Evolutionary conservation across 1,140 invertebrate species (phyloP), one percentile per base, ranked within the genome.

Genomic region (Trichonephila clavipes): DNA sequence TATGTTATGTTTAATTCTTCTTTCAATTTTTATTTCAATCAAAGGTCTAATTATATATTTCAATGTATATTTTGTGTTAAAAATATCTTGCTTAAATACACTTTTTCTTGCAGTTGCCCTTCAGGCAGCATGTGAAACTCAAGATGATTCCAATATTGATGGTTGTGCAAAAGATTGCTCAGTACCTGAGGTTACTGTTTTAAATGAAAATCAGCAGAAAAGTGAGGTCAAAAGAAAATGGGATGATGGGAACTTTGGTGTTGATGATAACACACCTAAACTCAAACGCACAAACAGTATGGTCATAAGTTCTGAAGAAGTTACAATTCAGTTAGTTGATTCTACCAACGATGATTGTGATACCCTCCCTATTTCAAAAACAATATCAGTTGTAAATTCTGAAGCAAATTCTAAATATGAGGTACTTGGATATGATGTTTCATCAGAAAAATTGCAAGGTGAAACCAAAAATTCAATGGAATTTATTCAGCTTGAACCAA

Each of bases 91-190:
- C 8, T 69, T 28, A 14, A 24, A n/a, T 69, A n/a, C 6, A 12
- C 7, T 77, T 77, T 90, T 28, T 59, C 61, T 64, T 88, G 51
- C 81, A 92, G 88, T 87, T 77, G 89, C 66, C 21, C 66, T 94
- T 18, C 66, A 94, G 81, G 89, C 88, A 61, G 82, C 89, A 18
- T 90, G 93, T 94, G 82, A 90, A 61, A 88, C 28, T 40, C 91
- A 91, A 61, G 83, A 92, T 77, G 66, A 88, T 88, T 61, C 62
- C 12, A 62, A 72, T 61, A 34, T 66, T 40, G 58, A 82, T 34
- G 40, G 61, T 88, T 88, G 82, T 34, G 6, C 66, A 19, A 81
- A 77, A 77, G 86, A 90, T 24, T 61, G 44, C 8, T 44, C 24
- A n/a, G 24, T 44, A 58, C 19, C n/a, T 72, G 19, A 69, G 21